A percentile compares a stretch with the other conserved stretches of the same genome.
Conservation (phyloP, 2,888 invertebrate species). For the Drosophila greeni region DNA sequence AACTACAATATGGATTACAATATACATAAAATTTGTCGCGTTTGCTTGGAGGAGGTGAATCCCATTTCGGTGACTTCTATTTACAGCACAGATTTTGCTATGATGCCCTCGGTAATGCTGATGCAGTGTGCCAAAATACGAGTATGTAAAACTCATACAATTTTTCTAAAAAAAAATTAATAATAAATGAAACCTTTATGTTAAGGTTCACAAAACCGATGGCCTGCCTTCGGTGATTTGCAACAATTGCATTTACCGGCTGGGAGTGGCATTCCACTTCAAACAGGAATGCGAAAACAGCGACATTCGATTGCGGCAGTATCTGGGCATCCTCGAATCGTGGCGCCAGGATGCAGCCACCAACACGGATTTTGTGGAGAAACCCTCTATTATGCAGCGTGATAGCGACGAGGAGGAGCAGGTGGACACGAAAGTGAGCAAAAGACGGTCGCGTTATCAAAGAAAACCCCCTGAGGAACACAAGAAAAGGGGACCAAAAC, state of each 20-base stretch:
- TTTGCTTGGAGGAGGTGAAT: slow-evolving; percentile 82
- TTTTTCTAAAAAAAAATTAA: not conserved
- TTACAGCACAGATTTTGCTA: slow-evolving; percentile 82
- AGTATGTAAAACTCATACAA: slow-evolving; percentile 74
- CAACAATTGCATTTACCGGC: slow-evolving; percentile 82
- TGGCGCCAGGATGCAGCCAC: slow-evolving; percentile 80
- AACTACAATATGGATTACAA: slow-evolving; percentile 77
- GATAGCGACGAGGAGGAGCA: slow-evolving; percentile 64
- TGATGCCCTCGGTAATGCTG: slow-evolving; percentile 82
- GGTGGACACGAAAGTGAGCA: slow-evolving; percentile 62
- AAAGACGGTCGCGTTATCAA: slow-evolving; percentile 80
- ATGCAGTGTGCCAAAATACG: slow-evolving; percentile 82
- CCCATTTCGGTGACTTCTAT: slow-evolving; percentile 80
- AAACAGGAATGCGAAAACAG: slow-evolving; percentile 83
- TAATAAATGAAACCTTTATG: too few relatives aligned
- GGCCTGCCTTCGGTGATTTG: slow-evolving; percentile 83
- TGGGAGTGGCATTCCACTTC: slow-evolving; percentile 83
- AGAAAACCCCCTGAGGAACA: slow-evolving; percentile 81
- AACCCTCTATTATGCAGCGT: slow-evolving; percentile 36
- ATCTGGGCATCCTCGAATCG: slow-evolving; percentile 80
- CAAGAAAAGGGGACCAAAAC: slow-evolving; percentile 82
- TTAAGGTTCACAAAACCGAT: slow-evolving; percentile 81
- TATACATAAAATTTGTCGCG: slow-evolving; percentile 81
- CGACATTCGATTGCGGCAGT: slow-evolving; percentile 81
- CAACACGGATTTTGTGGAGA: slow-evolving; percentile 80